Evolutionary conservation across 1,140 invertebrate genomes (phyloP).

Genomic region (Sitophilus oryzae): DNA sequence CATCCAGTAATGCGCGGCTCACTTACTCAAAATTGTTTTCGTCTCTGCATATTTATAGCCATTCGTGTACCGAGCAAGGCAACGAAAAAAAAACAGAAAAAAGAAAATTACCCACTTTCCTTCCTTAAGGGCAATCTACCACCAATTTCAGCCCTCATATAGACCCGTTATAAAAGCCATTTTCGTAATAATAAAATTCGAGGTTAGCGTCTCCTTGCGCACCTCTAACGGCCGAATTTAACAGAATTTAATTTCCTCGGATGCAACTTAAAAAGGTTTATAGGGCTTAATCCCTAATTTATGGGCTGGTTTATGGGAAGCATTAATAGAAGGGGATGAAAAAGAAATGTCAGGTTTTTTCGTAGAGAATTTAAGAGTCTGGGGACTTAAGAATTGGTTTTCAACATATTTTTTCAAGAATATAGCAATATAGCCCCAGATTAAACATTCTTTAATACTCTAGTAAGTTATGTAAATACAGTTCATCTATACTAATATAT

Average conservation of each 20-base stretch:
- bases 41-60: background rate
- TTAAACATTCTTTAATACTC: too few species aligned
- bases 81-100: background rate
- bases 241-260: slow-evolving; percentile 22
- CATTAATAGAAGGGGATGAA: background rate
- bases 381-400: too few species aligned
- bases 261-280: slow-evolving; percentile 20
- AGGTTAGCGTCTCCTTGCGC: background rate
- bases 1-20: background rate
- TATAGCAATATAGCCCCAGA: too few species aligned
- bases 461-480: too few species aligned
- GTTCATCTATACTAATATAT: too few species aligned
- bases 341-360: too few species aligned
- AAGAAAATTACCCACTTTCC: background rate
- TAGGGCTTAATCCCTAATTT: slow-evolving; percentile 21
- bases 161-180: background rate
- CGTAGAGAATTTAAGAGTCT: too few species aligned
- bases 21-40: background rate
- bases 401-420: too few species aligned
- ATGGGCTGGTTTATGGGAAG: slow-evolving; percentile 19
- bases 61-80: background rate
- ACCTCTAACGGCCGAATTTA: slow-evolving; percentile 15
- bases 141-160: background rate
- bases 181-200: background rate
- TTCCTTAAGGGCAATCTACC: background rate